Conservation (phyloP, 2,113 vertebrate species). For the Miniopterus natalensis region DNA sequence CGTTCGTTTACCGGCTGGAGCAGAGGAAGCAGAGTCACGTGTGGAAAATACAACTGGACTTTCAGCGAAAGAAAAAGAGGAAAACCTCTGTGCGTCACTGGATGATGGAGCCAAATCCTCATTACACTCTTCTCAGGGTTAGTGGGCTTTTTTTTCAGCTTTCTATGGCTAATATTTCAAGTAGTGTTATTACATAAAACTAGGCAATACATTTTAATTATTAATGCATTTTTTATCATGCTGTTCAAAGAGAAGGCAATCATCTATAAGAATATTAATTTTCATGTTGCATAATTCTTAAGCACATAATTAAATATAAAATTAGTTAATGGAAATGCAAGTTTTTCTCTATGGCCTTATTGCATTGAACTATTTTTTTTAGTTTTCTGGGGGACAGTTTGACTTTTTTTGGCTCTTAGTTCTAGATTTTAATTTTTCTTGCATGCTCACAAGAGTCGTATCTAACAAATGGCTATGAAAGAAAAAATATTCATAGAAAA, state of each 20-base stretch:
- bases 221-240: neutral
- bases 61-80: slow-evolving; percentile 76
- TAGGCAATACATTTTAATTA: neutral
- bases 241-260: neutral
- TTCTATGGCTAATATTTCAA: neutral
- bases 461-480: neutral
- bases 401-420: neutral
- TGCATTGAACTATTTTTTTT: neutral
- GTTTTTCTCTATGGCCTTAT: neutral
- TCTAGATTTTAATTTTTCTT: slow-evolving; percentile 39
- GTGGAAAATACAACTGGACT: slow-evolving; percentile 27
- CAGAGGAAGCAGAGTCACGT: slow-evolving; percentile 59
- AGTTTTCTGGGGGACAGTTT: neutral
- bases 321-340: neutral
- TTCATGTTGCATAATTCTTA: neutral
- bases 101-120: slow-evolving; percentile 76
- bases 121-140: slow-evolving; percentile 85
- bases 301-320: neutral
- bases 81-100: slow-evolving; percentile 76
- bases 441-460: neutral
- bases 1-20: slow-evolving; percentile 46
- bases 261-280: neutral
- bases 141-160: neutral
- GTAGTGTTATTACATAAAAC: neutral
- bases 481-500: neutral